These are phyloP conservation scores for Betta splendens DNA, from an alignment of 2,797 vertebrate species.

Conservation along the genomic window DNA sequence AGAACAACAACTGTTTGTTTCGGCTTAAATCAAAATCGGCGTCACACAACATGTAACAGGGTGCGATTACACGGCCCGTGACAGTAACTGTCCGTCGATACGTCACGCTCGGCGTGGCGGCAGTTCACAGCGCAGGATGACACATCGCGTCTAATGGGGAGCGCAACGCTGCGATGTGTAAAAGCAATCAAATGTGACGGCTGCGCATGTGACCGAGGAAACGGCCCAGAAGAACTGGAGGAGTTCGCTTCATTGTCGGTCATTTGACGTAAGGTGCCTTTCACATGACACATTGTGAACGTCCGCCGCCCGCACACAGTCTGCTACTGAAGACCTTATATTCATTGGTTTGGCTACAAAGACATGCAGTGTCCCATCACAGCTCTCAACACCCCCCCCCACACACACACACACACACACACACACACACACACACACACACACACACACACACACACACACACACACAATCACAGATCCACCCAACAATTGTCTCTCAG, in stretches of 20 bases:
- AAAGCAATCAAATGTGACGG: conserved; percentile 3
- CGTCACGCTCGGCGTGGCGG: neutral
- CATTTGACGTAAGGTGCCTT: conserved; percentile 39
- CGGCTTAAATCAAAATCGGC: neutral
- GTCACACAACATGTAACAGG: neutral
- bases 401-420: conserved; percentile 22
- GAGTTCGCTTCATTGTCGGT: conserved; percentile 40
- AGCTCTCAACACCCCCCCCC: conserved; percentile 18
- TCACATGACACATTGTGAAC: conserved; percentile 38
- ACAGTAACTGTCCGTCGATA: conserved; percentile 2
- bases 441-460: no score
- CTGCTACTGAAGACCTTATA: conserved; percentile 60
- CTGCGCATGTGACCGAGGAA: neutral
- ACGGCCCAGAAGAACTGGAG: conserved; percentile 19
- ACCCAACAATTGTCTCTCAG: conserved; percentile 41
- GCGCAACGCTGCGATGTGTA: conserved; percentile 16
- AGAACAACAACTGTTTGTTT: neutral
- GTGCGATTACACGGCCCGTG: neutral
- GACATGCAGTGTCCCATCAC: conserved; percentile 24
- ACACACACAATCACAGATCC: conserved; percentile 17
- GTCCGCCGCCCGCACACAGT: conserved; percentile 58
- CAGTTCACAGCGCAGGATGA: neutral
- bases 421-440: conserved; percentile 22
- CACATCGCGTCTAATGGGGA: conserved; percentile 6
- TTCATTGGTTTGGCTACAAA: conserved; percentile 63